Percentiles rank a stretch among this genome's conserved stretches.
phyloP scores from a whole-genome alignment of 2,113 vertebrate genomes.

The Bos javanicus region DNA sequence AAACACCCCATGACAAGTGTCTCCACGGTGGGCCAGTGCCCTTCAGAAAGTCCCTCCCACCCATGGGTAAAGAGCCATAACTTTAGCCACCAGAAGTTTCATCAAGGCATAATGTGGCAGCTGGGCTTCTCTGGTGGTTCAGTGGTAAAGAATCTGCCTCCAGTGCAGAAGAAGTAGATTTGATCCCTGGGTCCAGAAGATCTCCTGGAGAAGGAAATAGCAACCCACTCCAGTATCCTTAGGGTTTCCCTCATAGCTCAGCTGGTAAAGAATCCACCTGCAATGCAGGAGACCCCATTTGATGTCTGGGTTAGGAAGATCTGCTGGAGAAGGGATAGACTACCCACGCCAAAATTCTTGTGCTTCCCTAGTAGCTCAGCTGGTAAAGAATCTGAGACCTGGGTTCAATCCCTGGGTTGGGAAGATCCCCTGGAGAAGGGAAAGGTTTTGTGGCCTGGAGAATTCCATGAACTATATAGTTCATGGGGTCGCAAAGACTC shows the following conservation, averaged over 20 bases:
- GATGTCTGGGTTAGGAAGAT: not conserved
- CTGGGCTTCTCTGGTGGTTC: not conserved
- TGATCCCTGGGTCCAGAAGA: not conserved
- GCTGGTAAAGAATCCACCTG: not conserved
- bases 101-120: conserved; percentile 52
- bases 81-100: conserved; percentile 54
- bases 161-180: not conserved
- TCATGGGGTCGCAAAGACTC: not conserved
- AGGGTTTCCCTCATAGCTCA: not conserved
- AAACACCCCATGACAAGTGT: not conserved
- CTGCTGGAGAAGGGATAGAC: not conserved
- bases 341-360: not conserved
- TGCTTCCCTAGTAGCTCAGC: not conserved
- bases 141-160: not conserved
- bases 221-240: not conserved
- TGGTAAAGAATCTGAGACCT: not conserved
- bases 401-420: not conserved
- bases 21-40: not conserved
- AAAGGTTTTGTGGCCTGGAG: not conserved
- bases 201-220: not conserved
- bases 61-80: not conserved
- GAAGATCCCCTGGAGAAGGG: not conserved
- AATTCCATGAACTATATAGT: not conserved
- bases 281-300: not conserved
- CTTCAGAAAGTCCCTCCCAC: not conserved